Evolutionary conservation across 2,888 invertebrate genomes (phyloP), one percentile per base, ranked within the genome.

Genomic region (Timandra comae): DNA sequence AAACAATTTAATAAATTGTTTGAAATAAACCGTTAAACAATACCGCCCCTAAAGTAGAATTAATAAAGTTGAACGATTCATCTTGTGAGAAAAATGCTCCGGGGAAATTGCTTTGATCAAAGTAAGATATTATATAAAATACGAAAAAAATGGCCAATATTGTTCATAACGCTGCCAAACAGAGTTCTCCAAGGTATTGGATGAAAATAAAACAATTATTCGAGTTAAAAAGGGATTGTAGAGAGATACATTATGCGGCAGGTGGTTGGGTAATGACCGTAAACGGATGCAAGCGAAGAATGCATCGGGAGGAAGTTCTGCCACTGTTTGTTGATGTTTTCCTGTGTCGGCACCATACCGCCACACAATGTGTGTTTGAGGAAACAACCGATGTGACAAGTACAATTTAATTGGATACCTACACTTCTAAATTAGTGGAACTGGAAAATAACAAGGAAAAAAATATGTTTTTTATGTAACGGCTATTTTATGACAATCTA

Each of bases 281-380:
- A 28, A 46, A 49, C 56, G 56, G 55, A 62, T 57, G 56, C 48
- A 46, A 49, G 50, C 47, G 42, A 49, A 53, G 56, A 49, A 51
- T 49, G 42, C 48, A 33, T 37, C 46, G 5, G 47, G 39, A 63
- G 61, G 66, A 64, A 59, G 56, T 51, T 51, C 49, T 51, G 52
- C 52, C 52, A 35, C 47, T 36, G 55, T 52, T 49, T 57, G 63
- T 58, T 57, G 63, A 61, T 59, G 56, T 57, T 66, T 65, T 67
- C 67, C 67, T 63, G 61, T 51, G 42, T 43, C 43, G 33, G 33
- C 24, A 10, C 24, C 10, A 24, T 11, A 43, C 40, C 48, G 56
- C 38, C 29, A 31, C 26, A 34, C 26, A 34, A 25, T 32, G n/a
- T 45, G 48, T 43, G 51, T 50, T 52, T 50, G 49, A 52, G 56